These are phyloP conservation scores for Hemiscyllium ocellatum DNA, from an alignment of 2,113 vertebrate species.

Conservation along the genomic window DNA sequence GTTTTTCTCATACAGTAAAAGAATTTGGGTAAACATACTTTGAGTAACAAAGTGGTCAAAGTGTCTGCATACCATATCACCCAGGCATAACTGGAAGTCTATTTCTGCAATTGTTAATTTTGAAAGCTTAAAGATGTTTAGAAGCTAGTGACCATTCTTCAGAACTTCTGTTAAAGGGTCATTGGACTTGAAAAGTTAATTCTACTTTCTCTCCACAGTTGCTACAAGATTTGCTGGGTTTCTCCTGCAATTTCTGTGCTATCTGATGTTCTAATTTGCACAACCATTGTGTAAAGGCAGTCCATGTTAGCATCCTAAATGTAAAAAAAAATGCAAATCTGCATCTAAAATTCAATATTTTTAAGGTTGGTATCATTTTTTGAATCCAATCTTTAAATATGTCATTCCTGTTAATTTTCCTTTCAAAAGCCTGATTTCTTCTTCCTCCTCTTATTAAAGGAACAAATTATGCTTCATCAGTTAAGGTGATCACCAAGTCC, in stretches of 20 bases:
- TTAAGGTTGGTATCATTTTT: not conserved
- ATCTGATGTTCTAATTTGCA: not conserved
- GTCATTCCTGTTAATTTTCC: not conserved
- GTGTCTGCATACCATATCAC: too few species aligned
- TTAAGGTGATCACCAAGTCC: not conserved
- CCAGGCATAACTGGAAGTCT: not conserved
- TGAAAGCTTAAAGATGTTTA: not conserved
- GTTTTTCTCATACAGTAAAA: too few species aligned
- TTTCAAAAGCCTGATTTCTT: not conserved
- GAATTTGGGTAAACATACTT: too few species aligned
- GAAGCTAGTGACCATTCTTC: not conserved
- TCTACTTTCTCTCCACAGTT: too few species aligned
- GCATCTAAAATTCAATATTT: not conserved
- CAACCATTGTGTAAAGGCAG: not conserved
- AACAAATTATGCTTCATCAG: not conserved
- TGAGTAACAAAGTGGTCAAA: too few species aligned
- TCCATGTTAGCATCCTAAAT: not conserved
- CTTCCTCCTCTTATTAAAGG: not conserved
- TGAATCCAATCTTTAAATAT: not conserved
- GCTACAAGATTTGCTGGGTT: too few species aligned
- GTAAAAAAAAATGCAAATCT: not conserved
- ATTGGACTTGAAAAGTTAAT: too few species aligned
- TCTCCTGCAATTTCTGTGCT: too few species aligned
- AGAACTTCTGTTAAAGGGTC: too few species aligned
- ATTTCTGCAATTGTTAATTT: not conserved